Base-by-base conservation (phyloP, 2,113 vertebrate genomes). In the Phodopus roborovskii region DNA sequence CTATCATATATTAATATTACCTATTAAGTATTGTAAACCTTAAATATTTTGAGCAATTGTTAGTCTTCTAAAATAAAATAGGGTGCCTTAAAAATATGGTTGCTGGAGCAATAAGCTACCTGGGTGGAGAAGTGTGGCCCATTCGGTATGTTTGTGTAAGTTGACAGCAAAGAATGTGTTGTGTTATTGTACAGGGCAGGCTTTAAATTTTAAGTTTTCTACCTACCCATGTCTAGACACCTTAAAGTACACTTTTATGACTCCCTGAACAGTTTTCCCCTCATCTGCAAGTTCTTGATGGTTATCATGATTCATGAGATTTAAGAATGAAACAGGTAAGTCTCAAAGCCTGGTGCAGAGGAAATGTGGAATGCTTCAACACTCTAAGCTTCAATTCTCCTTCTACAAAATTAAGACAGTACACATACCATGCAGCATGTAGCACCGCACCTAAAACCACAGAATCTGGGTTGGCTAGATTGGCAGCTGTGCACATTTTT, bases 41-140 rank as follows among this genome's bases (percentile, higher is more conserved):
- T 75, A 81, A 88, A 71, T 96, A 89, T n/a, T 95, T 96, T 96
- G 66, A 87, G 42, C 28, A 77, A 53, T 68, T 88, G n/a, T 92
- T 91, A 30, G 92, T 62, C 10, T 94, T 73, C 92, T 94, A 70
- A 94, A 96, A 88, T 36, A 86, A 86, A 90, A 53, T 12, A 22
- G 78, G 30, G 30, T 13, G 19, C 73, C 96, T 95, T 87, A 24
- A 71, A 87, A 90, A 66, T 74, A 48, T 7, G 1, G 30, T 71
- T 95, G 22, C 11, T 75, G 26, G 28, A 92, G n/a, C 83, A 66
- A 84, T 58, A 92, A 39, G 22, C 39, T 75, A 12, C 39, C 73
- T 42, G 22, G 39, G 20, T 73, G 71, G n/a, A 73, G 79, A 87
- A 58, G 81, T 20, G 50, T n/a, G 86, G 10, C 22, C 75, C 8